Conservation (phyloP, 2,797 vertebrate genomes). For the Lepus townsendii region DNA sequence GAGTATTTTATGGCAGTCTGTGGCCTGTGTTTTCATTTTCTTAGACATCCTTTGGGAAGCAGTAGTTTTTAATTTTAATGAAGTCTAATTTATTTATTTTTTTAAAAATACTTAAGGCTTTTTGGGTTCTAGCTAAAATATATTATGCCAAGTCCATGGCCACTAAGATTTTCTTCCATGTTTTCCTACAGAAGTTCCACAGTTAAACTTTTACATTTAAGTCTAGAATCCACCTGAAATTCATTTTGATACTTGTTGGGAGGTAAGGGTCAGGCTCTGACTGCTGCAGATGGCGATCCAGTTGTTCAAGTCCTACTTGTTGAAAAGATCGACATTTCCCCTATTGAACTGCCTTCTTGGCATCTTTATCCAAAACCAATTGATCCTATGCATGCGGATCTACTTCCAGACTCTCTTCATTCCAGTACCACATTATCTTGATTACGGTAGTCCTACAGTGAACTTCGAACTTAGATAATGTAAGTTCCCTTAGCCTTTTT, state of each 20-base stretch:
- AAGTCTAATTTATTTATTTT: neutral
- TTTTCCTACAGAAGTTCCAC: slow-evolving; percentile 27
- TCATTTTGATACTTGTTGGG: neutral
- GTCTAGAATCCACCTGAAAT: neutral
- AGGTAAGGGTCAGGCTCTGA: neutral
- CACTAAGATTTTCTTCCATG: slow-evolving; percentile 21
- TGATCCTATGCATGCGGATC: neutral
- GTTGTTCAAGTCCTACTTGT: neutral
- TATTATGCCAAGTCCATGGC: neutral
- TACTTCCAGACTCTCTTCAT: slow-evolving; percentile 30
- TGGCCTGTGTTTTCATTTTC: slow-evolving; percentile 36
- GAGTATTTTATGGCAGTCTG: slow-evolving; percentile 28
- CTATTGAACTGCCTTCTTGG: neutral
- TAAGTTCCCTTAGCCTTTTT: slow-evolving; percentile 21
- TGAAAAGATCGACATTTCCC: neutral
- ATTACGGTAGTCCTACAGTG: neutral
- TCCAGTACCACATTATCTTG: neutral
- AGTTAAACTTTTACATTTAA: neutral
- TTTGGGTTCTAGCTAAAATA: neutral
- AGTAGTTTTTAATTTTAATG: slow-evolving; percentile 27
- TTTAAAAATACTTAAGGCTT: neutral
- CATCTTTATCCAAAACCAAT: neutral
- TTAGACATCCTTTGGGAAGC: slow-evolving; percentile 41
- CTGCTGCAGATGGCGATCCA: neutral
- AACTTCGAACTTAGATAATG: neutral